Evolutionary conservation across 2,888 invertebrate genomes (phyloP), one percentile per base, ranked within the genome.

Genomic region (Drosophila meridiana): DNA sequence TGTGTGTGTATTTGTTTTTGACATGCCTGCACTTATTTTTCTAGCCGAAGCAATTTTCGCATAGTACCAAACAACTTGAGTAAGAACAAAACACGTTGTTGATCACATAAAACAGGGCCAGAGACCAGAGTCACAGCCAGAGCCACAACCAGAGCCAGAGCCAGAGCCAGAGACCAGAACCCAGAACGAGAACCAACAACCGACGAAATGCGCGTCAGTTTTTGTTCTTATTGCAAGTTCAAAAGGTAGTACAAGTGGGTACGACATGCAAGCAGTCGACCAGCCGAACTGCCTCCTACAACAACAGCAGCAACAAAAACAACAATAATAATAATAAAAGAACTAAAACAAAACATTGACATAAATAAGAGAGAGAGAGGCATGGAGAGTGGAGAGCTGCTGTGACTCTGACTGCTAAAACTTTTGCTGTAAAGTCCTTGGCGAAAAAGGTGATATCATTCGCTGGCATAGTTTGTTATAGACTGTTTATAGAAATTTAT

Each of bases 81-180:
- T 69, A 73, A 73, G 74, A 81, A 83, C 88, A 85, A 90, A 89
- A 88, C 87, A 90, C 78, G 90, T 90, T 87, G 89, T 87, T 88
- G 89, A 87, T 87, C 88, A 87, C 82, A 87, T 67, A 89, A 82
- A 87, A 72, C 85, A 73, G 69, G 68, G 79, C 72, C 60, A 52
- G 59, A 70, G 66, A 72, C 72, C 66, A 45, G 52, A 68, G 59
- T 32, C 62, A 53, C 30, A 67, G 45, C 48, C 59, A 80, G 48
- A 66, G n/a, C 38, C 81, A 73, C 32, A 47, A 20, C 20, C 20
- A 20, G 20, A 20, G 20, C 48, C 59, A 80, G 34, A 59, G 48
- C 40, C 56, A 55, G 32, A 69, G 42, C 30, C 56, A 70, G 55
- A 62, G 57, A 38, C 38, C 40, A 28, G 30, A 40, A 14, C 55